Evolutionary conservation across 2,113 vertebrate genomes (phyloP), one percentile per base, ranked within the genome.

Genomic region (Opisthocomus hoazin): DNA sequence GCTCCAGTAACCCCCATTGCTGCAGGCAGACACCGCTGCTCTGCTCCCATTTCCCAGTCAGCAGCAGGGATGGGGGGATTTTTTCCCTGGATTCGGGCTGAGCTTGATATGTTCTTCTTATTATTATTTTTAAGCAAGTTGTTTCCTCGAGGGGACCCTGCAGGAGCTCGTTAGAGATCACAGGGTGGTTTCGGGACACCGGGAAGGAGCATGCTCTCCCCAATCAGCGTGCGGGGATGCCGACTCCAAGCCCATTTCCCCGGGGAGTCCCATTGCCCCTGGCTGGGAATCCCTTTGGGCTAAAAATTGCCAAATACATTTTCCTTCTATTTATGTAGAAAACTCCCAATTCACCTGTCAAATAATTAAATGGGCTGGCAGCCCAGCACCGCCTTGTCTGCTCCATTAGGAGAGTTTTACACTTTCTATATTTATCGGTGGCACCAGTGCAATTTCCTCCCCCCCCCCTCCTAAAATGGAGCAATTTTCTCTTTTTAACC

Each of bases 401-500:
- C 73, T 91, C 83, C 90, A 57, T 53, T n/a, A 60, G 61, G 57
- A 21, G 54, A 78, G 80, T 94, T 92, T 93, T 78, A 84, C 73
- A 63, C 75, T 82, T 56, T 13, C 91, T 86, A 17, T 77, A 61
- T 92, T 95, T 69, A 46, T 95, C 74, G 37, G 73, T 34, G 36
- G 90, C 71, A 75, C 50, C 41, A 34, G 64, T n/a, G 89, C 86
- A 89, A 37, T 84, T 90, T 78, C 50, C 70, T 63, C 68, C 79
- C 50, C 41, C 15, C 36, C 51, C 16, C 17, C 39, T 30, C 19
- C 68, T n/a, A 83, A 95, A 93, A 94, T 6, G 34, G 87, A 89
- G 83, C 36, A 46, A 97, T 98, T 98, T 98, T 95, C 94, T 96
- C 95, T 60, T 96, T 96, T 96, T 78, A 97, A 95, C 96, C 82